phyloP scores from a whole-genome alignment of 1,140 invertebrate genomes.

The Rhynchophorus ferrugineus region DNA sequence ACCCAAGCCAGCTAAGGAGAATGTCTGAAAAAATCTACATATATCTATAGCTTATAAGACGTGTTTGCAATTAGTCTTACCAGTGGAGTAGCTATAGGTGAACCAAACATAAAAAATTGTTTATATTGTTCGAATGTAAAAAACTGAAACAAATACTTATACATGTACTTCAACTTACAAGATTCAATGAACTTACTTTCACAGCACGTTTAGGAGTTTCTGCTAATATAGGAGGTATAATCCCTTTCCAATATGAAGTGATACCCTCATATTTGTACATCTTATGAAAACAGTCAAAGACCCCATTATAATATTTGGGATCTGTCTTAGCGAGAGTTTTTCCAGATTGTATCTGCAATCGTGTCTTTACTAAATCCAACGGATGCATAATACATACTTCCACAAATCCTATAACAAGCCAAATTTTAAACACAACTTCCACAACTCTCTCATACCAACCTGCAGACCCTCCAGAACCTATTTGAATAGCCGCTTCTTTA shows the following conservation, averaged over 20 bases:
- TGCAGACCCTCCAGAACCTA: constrained; percentile 80
- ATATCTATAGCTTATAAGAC: not conserved
- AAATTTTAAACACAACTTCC: no score
- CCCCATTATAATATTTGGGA: constrained; percentile 63
- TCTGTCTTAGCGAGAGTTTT: constrained; percentile 40
- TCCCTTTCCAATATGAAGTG: constrained; percentile 83
- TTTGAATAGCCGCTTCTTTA: constrained; percentile 73
- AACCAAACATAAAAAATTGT: constrained; percentile 70
- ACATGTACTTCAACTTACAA: not conserved
- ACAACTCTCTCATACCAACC: constrained; percentile 47
- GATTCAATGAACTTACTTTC: constrained; percentile 54
- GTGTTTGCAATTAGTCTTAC: constrained; percentile 41
- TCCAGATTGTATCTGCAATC: constrained; percentile 69
- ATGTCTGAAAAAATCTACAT: constrained; percentile 55
- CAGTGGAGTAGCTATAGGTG: constrained; percentile 61
- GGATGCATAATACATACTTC: constrained; percentile 96
- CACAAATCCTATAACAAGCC: constrained; percentile 62
- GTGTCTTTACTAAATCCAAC: constrained; percentile 84
- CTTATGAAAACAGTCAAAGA: constrained; percentile 80
- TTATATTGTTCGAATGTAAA: constrained; percentile 92
- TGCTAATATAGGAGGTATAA: constrained; percentile 84
- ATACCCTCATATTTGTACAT: constrained; percentile 80
- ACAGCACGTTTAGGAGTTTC: constrained; percentile 91
- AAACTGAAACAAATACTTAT: constrained; percentile 52
- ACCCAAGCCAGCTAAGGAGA: constrained; percentile 75